Base-by-base conservation (phyloP, 2,888 invertebrate species). In the Sclerodermus sp. region DNA sequence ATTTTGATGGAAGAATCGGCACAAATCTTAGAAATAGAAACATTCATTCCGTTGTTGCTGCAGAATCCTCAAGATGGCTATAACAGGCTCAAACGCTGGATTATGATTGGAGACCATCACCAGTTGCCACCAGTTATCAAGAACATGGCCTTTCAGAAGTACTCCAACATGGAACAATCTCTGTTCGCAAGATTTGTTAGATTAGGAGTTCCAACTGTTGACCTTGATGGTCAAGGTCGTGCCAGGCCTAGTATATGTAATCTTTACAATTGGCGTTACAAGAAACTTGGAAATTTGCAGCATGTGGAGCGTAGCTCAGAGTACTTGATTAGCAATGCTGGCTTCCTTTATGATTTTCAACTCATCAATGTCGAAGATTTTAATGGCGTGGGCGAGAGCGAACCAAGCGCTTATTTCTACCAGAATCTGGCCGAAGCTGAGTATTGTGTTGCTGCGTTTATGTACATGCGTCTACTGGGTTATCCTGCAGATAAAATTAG, bases 131-230 rank as follows among this genome's bases (percentile, higher is more conserved):
- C 99, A 0, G 97, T 99, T 10, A 97, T 99, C 41, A 99, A 99
- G 81, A 99, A 99, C 79, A 97, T 98, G 93, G 98, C 99, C 6
- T 99, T 99, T 81, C 98, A 99, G 79, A 99, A 99, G 77, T 99
- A 96, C 80, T 96, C 95, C 47, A 99, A 99, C 74, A 98, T 99
- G 98, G 99, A 99, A 73, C 99, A 99, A 81, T 96, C 96, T 46
- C 82, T 99, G 37, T 99, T 99, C 79, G 96, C 98, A 0, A 84
- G 99, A 58, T 88, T 99, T 76, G 97, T 99, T 12, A 83, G 97
- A 6, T 83, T 99, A 1, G 97, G 97, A 0, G 96, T 99, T 1
- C 98, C 99, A 0, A 96, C 96, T 1, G 93, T 99, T 1, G 95
- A 98, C 75, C 81, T 99, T 51, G 99, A 99, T 79, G 96, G 95